phyloP scores from a whole-genome alignment of 2,797 vertebrate genomes.

The Monodelphis domestica region DNA sequence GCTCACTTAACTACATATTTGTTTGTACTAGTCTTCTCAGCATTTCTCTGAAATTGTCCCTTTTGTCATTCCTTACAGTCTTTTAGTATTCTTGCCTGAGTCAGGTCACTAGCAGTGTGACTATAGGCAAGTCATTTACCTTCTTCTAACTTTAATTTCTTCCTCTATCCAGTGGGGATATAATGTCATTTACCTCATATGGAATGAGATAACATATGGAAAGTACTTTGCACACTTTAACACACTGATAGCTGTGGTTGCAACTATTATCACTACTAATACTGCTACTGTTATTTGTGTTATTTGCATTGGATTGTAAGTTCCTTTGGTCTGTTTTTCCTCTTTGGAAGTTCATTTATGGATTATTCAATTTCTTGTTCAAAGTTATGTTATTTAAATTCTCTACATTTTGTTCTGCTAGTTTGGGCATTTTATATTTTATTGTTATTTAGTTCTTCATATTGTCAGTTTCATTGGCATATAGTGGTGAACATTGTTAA shows the following conservation, averaged over 20 bases:
- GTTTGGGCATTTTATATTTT: neutral
- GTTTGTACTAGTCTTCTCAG: neutral
- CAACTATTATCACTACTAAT: no score
- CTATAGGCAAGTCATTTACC: neutral
- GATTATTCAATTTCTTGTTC: neutral
- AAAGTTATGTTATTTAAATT: neutral
- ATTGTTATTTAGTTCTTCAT: neutral
- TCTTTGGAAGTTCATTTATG: neutral
- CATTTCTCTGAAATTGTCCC: no score
- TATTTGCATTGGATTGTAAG: neutral
- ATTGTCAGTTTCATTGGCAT: neutral
- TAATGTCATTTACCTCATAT: neutral
- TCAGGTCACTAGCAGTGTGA: neutral
- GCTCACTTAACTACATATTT: neutral
- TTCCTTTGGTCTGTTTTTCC: neutral
- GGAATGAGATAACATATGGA: no score
- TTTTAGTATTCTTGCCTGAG: neutral
- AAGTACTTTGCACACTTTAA: no score
- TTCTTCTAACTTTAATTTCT: neutral
- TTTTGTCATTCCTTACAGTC: neutral
- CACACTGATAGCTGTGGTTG: neutral
- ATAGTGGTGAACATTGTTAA: neutral
- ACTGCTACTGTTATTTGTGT: neutral
- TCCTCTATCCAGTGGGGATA: neutral
- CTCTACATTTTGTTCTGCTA: neutral